Base-by-base conservation (phyloP, 2,113 vertebrate genomes). In the Regulus satrapa region DNA sequence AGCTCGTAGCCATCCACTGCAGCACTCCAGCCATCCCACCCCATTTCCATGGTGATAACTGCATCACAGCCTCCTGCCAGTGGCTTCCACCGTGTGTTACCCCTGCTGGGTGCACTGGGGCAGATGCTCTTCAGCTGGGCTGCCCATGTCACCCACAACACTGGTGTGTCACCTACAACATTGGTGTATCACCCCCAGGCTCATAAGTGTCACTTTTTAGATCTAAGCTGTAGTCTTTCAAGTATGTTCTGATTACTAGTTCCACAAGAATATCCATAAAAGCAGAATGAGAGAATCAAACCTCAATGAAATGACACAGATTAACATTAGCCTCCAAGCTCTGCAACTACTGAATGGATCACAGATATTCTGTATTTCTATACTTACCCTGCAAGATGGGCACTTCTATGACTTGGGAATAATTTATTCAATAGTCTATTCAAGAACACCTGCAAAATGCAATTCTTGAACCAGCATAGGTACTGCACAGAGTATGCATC, bases 121-220 rank as follows among this genome's bases (percentile, higher is more conserved):
- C 15, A 18, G 45, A 5, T 12, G 26, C 10, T 10, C 46, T 52
- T 71, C 20, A 71, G 40, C 56, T 62, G 48, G 40, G 34, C 16
- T 40, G 17, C 18, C 5, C 1, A 6, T 29, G 31, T 14, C 64
- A 32, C 12, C 14, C 28, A 0, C 14, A 23, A 16, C 23, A 38
- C 3, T 9, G 38, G 21, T 0, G 1, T 36, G 48, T 17, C 18
- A 34, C 7, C 40, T 3, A 54, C 32, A 61, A 14, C 28, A 46
- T 8, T 11, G 38, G 28, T 0, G 0, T n/a, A 63, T 10, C 46
- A 61, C 16, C 19, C 3, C 24, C n/a, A 62, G n/a, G 7, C 55
- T 71, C 24, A 20, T 18, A 29, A 66, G 8, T 16, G 32, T 73
- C 29, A 36, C 32, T 61, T 89, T 89, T 78, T 8, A 64, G 34